A percentile compares a stretch with the other conserved stretches of the same genome.
phyloP scores from a whole-genome alignment of 2,113 vertebrate species.

The Cochlearius cochlearius region DNA sequence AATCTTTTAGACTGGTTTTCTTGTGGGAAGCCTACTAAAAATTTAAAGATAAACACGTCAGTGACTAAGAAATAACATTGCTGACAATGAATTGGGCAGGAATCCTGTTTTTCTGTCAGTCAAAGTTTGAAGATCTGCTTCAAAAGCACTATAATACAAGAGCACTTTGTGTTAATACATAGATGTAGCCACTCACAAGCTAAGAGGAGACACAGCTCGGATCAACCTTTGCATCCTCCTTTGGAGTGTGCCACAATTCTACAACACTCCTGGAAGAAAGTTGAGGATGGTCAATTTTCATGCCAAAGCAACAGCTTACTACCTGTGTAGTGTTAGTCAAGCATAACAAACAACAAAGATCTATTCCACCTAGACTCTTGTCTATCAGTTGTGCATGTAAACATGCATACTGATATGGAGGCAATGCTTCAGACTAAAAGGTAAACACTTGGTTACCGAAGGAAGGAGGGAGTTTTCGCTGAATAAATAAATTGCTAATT shows the following conservation, averaged over 20 bases:
- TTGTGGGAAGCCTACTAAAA: background rate
- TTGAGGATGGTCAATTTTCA: background rate
- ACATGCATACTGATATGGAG: fast-evolving
- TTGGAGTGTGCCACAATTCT: background rate
- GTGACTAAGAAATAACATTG: background rate
- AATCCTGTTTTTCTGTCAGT: background rate
- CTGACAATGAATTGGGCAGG: background rate
- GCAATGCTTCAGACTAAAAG: background rate
- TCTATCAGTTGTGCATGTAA: background rate
- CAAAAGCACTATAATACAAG: background rate
- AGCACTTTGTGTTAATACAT: background rate
- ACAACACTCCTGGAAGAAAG: background rate
- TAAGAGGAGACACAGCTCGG: background rate
- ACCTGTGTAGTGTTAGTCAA: background rate
- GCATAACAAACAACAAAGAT: background rate
- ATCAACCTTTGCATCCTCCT: background rate
- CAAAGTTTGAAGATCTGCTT: background rate
- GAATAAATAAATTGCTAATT: background rate
- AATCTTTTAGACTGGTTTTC: background rate
- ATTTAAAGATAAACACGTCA: background rate
- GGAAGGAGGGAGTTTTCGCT: background rate
- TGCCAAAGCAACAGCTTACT: background rate
- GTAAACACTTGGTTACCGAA: background rate
- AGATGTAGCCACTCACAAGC: background rate
- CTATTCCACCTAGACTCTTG: background rate